These are phyloP conservation scores for Neosalanx taihuensis DNA, from an alignment of 2,797 vertebrate species.

Conservation along the genomic window DNA sequence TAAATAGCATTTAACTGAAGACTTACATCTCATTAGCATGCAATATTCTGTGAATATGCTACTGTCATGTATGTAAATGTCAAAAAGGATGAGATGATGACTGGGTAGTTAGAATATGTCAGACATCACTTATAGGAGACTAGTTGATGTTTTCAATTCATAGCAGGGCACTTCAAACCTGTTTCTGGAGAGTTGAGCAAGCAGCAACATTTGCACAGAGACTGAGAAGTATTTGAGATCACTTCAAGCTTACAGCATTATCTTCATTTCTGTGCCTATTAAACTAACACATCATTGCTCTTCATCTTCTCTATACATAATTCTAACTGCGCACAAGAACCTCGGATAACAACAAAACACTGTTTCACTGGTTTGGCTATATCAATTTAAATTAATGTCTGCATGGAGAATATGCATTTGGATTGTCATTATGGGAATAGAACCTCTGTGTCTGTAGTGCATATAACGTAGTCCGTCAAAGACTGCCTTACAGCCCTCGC, in stretches of 20 bases:
- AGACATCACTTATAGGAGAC: too few relatives aligned
- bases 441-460: not conserved
- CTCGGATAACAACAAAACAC: not conserved
- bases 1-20: slow-evolving; percentile 39
- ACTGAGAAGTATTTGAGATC: slow-evolving; percentile 48
- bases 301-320: slow-evolving; percentile 45
- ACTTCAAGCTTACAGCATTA: slow-evolving; percentile 52
- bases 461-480: too few relatives aligned
- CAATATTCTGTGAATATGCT: slow-evolving; percentile 60
- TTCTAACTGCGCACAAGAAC: slow-evolving; percentile 51
- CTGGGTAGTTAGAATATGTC: too few relatives aligned
- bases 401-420: not conserved
- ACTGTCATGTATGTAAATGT: slow-evolving; percentile 58
- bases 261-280: slow-evolving; percentile 57
- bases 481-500: not conserved
- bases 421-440: not conserved
- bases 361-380: slow-evolving; percentile 8
- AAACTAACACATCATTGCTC: slow-evolving; percentile 33
- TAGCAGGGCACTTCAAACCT: too few relatives aligned
- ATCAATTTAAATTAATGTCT: not conserved
- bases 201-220: not conserved
- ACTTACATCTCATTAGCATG: slow-evolving; percentile 67
- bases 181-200: not conserved
- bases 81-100: too few relatives aligned
- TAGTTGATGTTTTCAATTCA: too few relatives aligned